Conservation (phyloP, 2,113 vertebrate species). For the Oncorhynchus nerka region DNA sequence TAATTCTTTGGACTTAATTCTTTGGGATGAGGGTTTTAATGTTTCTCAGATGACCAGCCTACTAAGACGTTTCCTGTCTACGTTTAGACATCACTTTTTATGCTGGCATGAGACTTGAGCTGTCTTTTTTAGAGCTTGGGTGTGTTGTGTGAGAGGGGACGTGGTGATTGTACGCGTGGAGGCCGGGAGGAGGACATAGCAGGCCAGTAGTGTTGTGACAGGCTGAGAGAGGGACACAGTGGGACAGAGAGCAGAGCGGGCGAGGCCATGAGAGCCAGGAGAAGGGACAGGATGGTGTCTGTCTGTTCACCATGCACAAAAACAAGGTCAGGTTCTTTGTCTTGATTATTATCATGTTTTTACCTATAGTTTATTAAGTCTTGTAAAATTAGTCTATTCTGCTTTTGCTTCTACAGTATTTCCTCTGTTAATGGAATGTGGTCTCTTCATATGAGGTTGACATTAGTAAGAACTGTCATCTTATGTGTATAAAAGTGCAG, state of each 20-base stretch:
- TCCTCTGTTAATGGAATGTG: background rate
- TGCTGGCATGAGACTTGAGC: background rate
- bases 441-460: background rate
- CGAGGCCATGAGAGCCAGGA: conserved; percentile 69
- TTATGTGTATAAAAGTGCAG: too few species aligned
- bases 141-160: conserved; percentile 23
- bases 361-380: background rate
- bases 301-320: conserved; percentile 76
- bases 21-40: background rate
- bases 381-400: background rate
- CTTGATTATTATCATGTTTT: background rate
- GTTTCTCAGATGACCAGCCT: background rate
- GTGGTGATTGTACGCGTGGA: conserved; percentile 12
- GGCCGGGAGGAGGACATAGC: conserved; percentile 40
- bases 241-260: conserved; percentile 49
- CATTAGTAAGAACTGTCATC: background rate
- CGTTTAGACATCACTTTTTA: conserved; percentile 12
- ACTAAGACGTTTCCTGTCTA: background rate
- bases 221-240: conserved; percentile 17
- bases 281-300: conserved; percentile 74
- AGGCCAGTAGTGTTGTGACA: conserved; percentile 39
- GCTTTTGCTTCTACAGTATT: background rate
- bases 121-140: conserved; percentile 14
- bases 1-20: background rate
- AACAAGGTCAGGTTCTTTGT: conserved; percentile 69